phyloP scores from a whole-genome alignment of 2,797 vertebrate genomes.

The Xenentodon cancila region DNA sequence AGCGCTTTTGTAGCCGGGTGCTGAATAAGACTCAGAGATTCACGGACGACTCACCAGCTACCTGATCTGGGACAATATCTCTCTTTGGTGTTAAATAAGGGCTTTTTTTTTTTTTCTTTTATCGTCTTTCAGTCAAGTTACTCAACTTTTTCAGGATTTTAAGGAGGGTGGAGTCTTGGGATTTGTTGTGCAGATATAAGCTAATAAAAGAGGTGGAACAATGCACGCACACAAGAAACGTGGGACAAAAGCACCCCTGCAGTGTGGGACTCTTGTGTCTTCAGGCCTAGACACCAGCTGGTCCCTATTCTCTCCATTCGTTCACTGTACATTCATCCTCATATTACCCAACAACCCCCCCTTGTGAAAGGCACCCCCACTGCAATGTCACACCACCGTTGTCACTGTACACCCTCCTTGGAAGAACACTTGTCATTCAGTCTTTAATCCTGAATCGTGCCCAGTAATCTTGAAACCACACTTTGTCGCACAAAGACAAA shows the following conservation, averaged over 20 bases:
- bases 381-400: too few relatives aligned
- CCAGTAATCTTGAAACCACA: constrained; percentile 24
- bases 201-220: constrained; percentile 15
- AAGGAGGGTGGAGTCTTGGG: too few relatives aligned
- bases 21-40: too few relatives aligned
- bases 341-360: constrained; percentile 41
- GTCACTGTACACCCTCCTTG: too few relatives aligned
- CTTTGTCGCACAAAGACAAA: background rate
- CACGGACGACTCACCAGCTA: too few relatives aligned
- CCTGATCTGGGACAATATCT: too few relatives aligned
- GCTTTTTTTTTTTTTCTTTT: too few relatives aligned
- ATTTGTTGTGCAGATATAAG: background rate
- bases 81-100: too few relatives aligned
- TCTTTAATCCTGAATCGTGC: constrained; percentile 41
- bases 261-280: constrained; percentile 28
- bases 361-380: constrained; percentile 17
- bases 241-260: constrained; percentile 16
- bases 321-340: constrained; percentile 55
- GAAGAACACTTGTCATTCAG: background rate
- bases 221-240: constrained; percentile 19
- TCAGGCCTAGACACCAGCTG: constrained; percentile 66
- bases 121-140: background rate
- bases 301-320: constrained; percentile 39
- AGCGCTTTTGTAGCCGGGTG: too few relatives aligned
- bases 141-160: background rate